These are phyloP conservation scores for Rhagoletis zephyria DNA, from an alignment of 1,140 invertebrate species.

Conservation along the genomic window DNA sequence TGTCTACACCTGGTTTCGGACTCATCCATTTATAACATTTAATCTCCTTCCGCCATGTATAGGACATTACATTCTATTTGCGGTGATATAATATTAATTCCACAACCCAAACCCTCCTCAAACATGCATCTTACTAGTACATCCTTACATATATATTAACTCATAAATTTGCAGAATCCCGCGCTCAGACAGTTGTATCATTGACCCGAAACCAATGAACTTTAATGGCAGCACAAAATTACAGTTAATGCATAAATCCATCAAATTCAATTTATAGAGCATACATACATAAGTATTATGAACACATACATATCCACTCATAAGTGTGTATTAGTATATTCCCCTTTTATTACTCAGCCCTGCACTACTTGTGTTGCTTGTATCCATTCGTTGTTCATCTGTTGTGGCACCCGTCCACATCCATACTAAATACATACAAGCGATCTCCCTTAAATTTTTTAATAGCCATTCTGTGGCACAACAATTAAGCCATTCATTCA, in stretches of 20 bases:
- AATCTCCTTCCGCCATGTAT: not conserved
- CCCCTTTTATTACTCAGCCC: not conserved
- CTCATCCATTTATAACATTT: too few species aligned
- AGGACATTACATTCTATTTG: not conserved
- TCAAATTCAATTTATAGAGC: constrained; percentile 40
- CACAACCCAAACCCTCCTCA: not conserved
- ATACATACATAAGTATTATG: not conserved
- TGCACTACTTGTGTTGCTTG: not conserved
- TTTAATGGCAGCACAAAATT: constrained; percentile 28
- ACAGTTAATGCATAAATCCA: constrained; percentile 44
- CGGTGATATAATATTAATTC: not conserved
- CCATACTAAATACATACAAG: not conserved
- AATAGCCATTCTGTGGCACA: constrained; percentile 42
- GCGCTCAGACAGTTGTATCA: not conserved
- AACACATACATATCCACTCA: not conserved
- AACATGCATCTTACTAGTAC: too few species aligned
- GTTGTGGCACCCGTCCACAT: not conserved
- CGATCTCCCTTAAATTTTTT: constrained; percentile 5
- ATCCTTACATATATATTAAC: not conserved
- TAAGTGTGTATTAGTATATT: not conserved
- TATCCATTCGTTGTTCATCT: not conserved
- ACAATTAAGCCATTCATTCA: constrained; percentile 50
- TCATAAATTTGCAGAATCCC: not conserved
- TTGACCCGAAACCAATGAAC: constrained; percentile 41
- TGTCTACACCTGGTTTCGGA: too few species aligned